phyloP scores from a whole-genome alignment of 2,797 vertebrate species.

The Tadarida brasiliensis region DNA sequence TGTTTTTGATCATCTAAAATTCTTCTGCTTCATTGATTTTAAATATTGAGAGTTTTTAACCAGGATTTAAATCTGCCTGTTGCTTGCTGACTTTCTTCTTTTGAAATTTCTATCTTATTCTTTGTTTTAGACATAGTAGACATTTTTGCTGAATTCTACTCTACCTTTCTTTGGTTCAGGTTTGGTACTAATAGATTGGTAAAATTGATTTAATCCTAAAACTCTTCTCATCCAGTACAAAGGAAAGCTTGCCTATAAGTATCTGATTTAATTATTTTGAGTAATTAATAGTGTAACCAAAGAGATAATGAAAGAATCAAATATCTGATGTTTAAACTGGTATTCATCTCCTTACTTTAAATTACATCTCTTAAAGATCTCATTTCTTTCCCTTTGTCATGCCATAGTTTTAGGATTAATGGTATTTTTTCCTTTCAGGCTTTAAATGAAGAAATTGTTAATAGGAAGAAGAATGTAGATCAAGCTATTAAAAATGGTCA shows the following conservation, averaged over 20 bases:
- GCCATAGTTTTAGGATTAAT: conserved; percentile 61
- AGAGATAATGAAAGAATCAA: conserved; percentile 51
- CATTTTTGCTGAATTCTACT: conserved; percentile 62
- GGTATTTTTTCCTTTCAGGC: conserved; percentile 87
- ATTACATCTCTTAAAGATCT: conserved; percentile 11
- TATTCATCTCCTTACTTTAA: not conserved
- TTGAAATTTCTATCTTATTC: conserved; percentile 11
- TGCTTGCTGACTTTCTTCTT: conserved; percentile 44
- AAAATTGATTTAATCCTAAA: conserved; percentile 61
- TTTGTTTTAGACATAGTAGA: conserved; percentile 49
- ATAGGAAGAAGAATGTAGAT: conserved; percentile 98
- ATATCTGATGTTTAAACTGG: conserved; percentile 28
- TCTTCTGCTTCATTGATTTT: conserved; percentile 24
- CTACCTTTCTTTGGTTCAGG: conserved; percentile 28
- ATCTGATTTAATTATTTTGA: conserved; percentile 60
- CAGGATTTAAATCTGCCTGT: not conserved
- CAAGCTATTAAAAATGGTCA: conserved; percentile 99
- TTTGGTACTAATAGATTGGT: conserved; percentile 28
- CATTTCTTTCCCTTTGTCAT: conserved; percentile 23
- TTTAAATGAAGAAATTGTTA: conserved; percentile 97
- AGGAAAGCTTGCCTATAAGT: conserved; percentile 24
- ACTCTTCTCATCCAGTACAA: conserved; percentile 30
- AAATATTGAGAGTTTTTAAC: conserved; percentile 45
- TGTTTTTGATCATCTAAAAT: not conserved
- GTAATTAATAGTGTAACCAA: conserved; percentile 43